Conservation (phyloP, 2,797 vertebrate genomes). For the Moxostoma hubbsi region DNA sequence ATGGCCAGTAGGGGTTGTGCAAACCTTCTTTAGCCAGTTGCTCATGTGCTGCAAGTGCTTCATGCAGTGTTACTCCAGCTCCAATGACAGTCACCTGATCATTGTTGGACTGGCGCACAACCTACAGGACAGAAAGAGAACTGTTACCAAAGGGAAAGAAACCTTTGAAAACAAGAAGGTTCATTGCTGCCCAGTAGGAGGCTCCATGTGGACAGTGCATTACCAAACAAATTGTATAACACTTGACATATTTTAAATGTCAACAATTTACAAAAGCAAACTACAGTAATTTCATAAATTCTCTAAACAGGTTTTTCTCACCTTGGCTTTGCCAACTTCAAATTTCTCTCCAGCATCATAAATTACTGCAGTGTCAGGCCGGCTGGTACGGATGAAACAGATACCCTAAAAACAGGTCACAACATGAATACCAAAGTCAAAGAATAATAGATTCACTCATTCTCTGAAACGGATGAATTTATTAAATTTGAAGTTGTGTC, state of each 20-base stretch:
- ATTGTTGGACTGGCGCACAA: conserved; percentile 77
- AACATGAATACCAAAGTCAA: neutral
- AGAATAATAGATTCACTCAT: conserved; percentile 4
- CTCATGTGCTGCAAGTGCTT: conserved; percentile 83
- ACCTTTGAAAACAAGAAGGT: neutral
- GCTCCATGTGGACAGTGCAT: neutral
- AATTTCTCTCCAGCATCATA: conserved; percentile 84
- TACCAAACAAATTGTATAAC: neutral
- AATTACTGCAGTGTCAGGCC: conserved; percentile 81
- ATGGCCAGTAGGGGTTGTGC: conserved; percentile 50
- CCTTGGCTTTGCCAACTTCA: conserved; percentile 85
- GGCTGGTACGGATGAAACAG: conserved; percentile 88
- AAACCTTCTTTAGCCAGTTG: conserved; percentile 82
- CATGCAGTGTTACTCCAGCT: conserved; percentile 87
- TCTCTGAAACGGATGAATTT: neutral
- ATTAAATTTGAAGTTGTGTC: neutral
- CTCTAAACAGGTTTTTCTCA: conserved; percentile 58
- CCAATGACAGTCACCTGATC: conserved; percentile 86
- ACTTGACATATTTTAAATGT: no score
- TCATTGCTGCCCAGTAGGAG: neutral
- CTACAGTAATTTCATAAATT: neutral
- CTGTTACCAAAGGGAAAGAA: neutral
- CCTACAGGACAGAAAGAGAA: conserved; percentile 68
- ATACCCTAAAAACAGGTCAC: conserved; percentile 78
- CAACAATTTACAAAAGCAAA: neutral